Evolutionary conservation across 2,113 vertebrate species (phyloP).

Genomic region (Zingel zingel): DNA sequence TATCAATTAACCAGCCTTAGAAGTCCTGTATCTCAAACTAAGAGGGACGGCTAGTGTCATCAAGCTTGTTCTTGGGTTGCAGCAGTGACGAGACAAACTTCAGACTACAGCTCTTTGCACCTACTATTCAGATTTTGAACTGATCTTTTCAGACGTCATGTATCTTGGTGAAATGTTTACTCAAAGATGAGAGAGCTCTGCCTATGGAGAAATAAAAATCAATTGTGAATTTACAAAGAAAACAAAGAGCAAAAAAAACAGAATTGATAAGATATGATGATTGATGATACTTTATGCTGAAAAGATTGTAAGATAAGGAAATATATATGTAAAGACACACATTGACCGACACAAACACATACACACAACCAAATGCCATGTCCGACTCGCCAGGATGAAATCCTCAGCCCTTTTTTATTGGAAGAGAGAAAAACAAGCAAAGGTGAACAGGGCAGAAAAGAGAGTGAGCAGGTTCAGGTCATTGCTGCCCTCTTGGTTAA

Average conservation of each 20-base stretch:
- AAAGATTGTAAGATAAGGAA: background rate
- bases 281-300: background rate
- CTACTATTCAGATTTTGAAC: background rate
- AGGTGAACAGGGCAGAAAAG: background rate
- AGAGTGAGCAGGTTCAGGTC: conserved; percentile 11
- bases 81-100: background rate
- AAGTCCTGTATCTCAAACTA: background rate
- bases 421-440: conserved; percentile 32
- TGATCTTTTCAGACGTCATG: background rate
- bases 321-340: background rate
- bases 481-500: conserved; percentile 38
- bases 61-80: background rate
- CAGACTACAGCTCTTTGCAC: conserved; percentile 1
- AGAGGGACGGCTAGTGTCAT: background rate
- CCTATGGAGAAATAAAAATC: background rate
- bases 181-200: background rate
- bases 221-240: background rate
- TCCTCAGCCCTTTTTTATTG: conserved; percentile 29
- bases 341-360: background rate
- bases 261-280: background rate
- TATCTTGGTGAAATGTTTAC: background rate
- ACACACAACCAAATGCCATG: background rate
- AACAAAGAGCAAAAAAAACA: background rate
- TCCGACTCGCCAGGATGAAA: background rate
- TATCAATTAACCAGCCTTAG: background rate